Evolutionary conservation across 1,140 invertebrate species (phyloP), one percentile per base, ranked within the genome.

Genomic region (Halotydeus destructor): DNA sequence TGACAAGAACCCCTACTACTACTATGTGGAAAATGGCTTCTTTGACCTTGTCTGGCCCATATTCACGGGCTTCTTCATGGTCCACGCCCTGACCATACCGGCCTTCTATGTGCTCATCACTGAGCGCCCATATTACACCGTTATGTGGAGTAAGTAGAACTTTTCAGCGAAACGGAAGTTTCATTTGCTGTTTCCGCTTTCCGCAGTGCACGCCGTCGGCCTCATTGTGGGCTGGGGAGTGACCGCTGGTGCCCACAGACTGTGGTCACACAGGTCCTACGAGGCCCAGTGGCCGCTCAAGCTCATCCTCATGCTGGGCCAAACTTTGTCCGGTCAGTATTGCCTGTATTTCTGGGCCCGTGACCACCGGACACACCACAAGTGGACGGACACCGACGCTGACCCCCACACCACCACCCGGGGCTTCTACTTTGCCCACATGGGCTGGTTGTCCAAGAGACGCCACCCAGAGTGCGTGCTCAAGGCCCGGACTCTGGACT

Each of bases 301-400:
- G 28, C 55, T 65, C 11, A 49, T 69, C 16, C 50, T 67, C 9
- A 57, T 57, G 14, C 38, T 59, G n/a, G 55, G 60, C 45, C 82
- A 93, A 52, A 82, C 78, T 0, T 56, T 88, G n/a, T 80, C 86
- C 12, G 80, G 85, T 59, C 78, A 85, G 68, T 88, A 94, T 61
- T 71, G 79, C 35, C 76, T 83, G n/a, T 72, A 78, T 43, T 84
- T 91, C 56, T 96, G 89, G 88, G 69, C 76, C 0, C 67, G 88
- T 43, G 86, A 94, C 59, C 89, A 97, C 61, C 69, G 89, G 48
- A 79, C 91, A 46, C 89, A 96, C 58, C 89, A 96, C 64, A 94
- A 94, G 57, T 94, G 75, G 62, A 81, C 77, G 3, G 88, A 96
- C 60, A 94, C 89, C 0, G 72, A 93, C 59, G 88, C 86, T 3